Evolutionary conservation across 2,888 invertebrate genomes (phyloP), one percentile per base, ranked within the genome.

Genomic region (Drosophila cognata): DNA sequence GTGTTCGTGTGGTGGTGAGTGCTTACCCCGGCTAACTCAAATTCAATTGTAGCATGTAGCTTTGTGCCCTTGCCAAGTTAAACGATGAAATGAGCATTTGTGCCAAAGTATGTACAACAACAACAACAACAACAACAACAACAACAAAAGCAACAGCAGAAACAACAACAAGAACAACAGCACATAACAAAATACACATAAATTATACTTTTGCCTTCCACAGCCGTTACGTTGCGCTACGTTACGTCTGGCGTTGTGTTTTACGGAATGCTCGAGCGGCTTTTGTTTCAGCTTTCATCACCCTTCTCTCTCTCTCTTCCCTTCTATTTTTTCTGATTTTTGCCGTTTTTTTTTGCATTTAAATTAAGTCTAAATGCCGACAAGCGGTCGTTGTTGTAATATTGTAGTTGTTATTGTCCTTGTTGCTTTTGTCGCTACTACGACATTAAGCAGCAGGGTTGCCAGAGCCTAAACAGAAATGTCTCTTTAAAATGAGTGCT

Each of bases 291-390:
- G 62, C 29, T 71, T 63, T 46, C 46, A 46, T 46, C 8, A 8
- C 16, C 5, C 16, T 25, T 36, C 28, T 35, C 13, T n/a, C 33
- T 46, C 25, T n/a, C 33, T 46, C 25, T 31, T 29, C 28, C 6
- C 2, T 56, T 28, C 55, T 46, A 6, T 56, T 56, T 58, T 31
- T 38, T 18, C 35, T 67, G 25, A 46, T 58, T 53, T 55, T 46
- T 50, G 55, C 71, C 68, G 65, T 71, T 74, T 76, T 76, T 71
- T 70, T 74, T 66, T 84, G 85, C 80, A 85, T 86, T 88, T 88
- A 86, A 85, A 88, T 86, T 85, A 88, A 86, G 85, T 85, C 83
- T 87, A 84, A 86, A 86, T 86, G 82, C 71, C 84, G 88, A 83
- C 81, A 83, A 85, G 80, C 75, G 66, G 71, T 74, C 59, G 71